Percentiles rank a stretch among this genome's conserved stretches.
phyloP scores from a whole-genome alignment of 2,113 vertebrate genomes.

The Passerina amoena region DNA sequence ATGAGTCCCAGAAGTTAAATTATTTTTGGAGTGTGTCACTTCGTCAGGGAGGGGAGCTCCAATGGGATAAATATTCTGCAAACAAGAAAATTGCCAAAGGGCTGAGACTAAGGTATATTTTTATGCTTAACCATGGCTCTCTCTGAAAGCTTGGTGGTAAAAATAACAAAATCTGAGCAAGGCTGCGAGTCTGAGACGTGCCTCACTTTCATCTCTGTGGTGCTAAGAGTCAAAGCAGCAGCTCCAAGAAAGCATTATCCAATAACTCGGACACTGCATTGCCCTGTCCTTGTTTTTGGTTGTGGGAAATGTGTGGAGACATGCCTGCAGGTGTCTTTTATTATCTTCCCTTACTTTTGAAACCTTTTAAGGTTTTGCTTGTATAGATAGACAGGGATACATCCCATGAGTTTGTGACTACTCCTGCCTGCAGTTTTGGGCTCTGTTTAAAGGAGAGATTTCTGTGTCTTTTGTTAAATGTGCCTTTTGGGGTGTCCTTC shows the following conservation, averaged over 20 bases:
- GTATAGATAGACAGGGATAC: not conserved
- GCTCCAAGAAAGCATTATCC: not conserved
- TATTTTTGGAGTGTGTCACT: not conserved
- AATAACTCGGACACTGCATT: not conserved
- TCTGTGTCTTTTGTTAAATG: not conserved
- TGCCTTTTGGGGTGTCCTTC: not conserved
- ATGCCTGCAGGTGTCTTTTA: not conserved
- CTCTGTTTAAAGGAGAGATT: not conserved
- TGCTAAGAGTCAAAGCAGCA: not conserved
- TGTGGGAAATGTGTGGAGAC: rapidly evolving
- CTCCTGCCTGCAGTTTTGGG: not conserved
- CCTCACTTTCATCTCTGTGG: not conserved
- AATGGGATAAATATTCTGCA: not conserved
- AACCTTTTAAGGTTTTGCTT: not conserved
- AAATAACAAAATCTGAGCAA: constrained; percentile 13
- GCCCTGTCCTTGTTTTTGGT: not conserved
- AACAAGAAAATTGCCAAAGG: not conserved
- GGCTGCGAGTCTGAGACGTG: not conserved
- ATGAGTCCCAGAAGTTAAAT: not conserved
- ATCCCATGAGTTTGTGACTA: not conserved
- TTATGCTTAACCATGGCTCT: not conserved
- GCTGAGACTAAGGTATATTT: not conserved
- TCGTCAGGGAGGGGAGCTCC: not conserved
- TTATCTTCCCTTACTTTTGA: not conserved
- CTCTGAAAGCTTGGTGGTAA: not conserved